Evolutionary conservation across 2,888 invertebrate genomes (phyloP), one percentile per base, ranked within the genome.

Genomic region (Epinotia nisella): DNA sequence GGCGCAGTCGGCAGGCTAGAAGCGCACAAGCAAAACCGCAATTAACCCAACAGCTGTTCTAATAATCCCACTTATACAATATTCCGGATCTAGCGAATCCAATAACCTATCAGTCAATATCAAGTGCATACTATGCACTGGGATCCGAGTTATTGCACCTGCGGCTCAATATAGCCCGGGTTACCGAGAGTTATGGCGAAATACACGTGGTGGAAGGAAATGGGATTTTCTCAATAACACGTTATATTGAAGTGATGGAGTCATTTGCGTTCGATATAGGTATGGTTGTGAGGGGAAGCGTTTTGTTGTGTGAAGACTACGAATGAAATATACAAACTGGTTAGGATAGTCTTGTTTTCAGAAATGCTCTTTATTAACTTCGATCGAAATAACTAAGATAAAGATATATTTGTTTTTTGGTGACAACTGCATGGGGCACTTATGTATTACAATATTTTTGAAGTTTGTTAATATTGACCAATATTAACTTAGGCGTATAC

Each of bases 101-200:
- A 72, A 68, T 72, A 72, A 68, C 67, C 67, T 68, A 72, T 72
- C 67, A 61, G 72, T 68, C 67, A 66, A 66, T 39, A 56, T 55
- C n/a, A 29, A 55, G 55, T 62, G 72, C 71, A 72, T n/a, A 60
- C 60, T 66, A 55, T 67, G 66, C 66, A 72, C 55, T 60, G 13
- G 49, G 49, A 49, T 60, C 56, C 62, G 71, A 78, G 78, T 76
- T 78, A 77, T 77, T 76, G 77, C 80, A 79, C 80, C 77, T 81
- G 81, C 73, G 75, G 55, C 59, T 9, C 61, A 68, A 71, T 78
- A 78, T 79, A 75, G 72, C 75, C 56, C 58, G 70, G 56, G 68
- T 67, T 41, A 70, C 35, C 61, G 61, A 66, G 74, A 75, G 68
- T 70, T 77, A 75, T 76, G 45, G 24, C 53, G 2, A 24, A 60